Percentiles rank a stretch among this genome's conserved stretches.
These are phyloP conservation scores for Drosophila austrosaltans DNA, from an alignment of 2,888 invertebrate species.

Conservation along the genomic window DNA sequence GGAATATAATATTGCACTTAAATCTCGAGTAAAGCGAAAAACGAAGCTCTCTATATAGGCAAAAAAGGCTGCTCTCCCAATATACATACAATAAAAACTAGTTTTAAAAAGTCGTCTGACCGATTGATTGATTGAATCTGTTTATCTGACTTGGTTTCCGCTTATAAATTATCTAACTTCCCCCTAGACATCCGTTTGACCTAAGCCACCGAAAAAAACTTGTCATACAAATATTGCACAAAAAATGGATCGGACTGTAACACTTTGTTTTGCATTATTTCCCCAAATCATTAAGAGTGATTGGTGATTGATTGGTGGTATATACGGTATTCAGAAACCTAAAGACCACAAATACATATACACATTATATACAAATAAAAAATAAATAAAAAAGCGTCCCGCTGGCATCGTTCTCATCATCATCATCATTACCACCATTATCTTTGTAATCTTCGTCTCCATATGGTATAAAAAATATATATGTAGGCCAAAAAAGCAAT, in stretches of 20 bases:
- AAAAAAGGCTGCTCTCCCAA: slow-evolving; percentile 70
- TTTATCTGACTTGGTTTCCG: slow-evolving; percentile 32
- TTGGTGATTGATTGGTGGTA: slow-evolving; percentile 67
- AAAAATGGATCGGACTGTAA: slow-evolving; percentile 79
- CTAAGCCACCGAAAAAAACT: slow-evolving; percentile 72
- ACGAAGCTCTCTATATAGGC: slow-evolving; percentile 67
- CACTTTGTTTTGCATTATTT: slow-evolving; percentile 64
- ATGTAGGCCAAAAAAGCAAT: slow-evolving; percentile 49
- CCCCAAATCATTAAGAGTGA: slow-evolving; percentile 68
- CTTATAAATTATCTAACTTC: slow-evolving; percentile 1
- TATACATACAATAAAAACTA: slow-evolving; percentile 59
- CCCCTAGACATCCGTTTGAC: slow-evolving; percentile 21
- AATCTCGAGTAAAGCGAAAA: slow-evolving; percentile 62
- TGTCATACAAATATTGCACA: slow-evolving; percentile 81
- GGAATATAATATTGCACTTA: slow-evolving; percentile 71
- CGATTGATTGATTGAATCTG: slow-evolving; percentile 22
- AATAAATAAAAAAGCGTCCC: slow-evolving; percentile 52
- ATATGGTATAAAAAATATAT: slow-evolving; percentile 67
- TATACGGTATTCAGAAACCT: slow-evolving; percentile 71
- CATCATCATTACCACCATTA: not conserved
- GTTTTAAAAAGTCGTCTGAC: slow-evolving; percentile 67
- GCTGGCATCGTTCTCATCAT: slow-evolving; percentile 19
- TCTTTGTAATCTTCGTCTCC: slow-evolving; percentile 11
- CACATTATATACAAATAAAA: slow-evolving; percentile 74
- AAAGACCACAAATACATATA: slow-evolving; percentile 66